Evolutionary conservation across 2,797 vertebrate species (phyloP).

Genomic region (Spatula versicolor): DNA sequence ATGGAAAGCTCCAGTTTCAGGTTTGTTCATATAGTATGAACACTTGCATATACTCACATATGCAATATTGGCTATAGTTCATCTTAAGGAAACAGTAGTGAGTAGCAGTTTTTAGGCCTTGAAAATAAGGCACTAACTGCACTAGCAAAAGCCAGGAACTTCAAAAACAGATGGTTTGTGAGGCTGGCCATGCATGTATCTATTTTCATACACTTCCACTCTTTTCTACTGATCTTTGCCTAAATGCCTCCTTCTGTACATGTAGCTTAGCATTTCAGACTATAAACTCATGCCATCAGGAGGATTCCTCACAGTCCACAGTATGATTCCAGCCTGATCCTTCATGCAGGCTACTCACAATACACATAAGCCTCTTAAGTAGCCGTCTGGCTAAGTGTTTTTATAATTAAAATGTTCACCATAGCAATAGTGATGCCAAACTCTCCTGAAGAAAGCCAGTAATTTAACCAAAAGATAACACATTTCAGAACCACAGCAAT

Average conservation of each 20-base stretch:
- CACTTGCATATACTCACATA: fast-evolving
- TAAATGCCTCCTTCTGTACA: neutral
- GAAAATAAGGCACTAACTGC: neutral
- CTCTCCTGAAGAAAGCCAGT: neutral
- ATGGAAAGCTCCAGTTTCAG: neutral
- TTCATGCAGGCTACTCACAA: neutral
- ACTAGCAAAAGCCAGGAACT: neutral
- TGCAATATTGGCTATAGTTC: neutral
- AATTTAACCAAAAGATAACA: neutral
- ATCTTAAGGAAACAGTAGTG: neutral
- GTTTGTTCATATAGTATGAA: neutral
- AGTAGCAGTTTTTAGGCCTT: neutral
- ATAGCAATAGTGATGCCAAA: neutral
- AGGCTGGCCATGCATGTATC: neutral
- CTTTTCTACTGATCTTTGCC: neutral
- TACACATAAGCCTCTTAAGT: neutral
- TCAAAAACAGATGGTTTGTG: neutral
- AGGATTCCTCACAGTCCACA: neutral
- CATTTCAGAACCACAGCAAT: neutral
- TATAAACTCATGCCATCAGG: neutral
- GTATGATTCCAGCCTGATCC: neutral
- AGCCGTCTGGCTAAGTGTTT: neutral
- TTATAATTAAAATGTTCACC: slow-evolving; percentile 2
- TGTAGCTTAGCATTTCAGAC: neutral
- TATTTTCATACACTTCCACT: neutral